Evolutionary conservation across 2,113 vertebrate species (phyloP).

Genomic region (Ibidorhyncha struthersii): DNA sequence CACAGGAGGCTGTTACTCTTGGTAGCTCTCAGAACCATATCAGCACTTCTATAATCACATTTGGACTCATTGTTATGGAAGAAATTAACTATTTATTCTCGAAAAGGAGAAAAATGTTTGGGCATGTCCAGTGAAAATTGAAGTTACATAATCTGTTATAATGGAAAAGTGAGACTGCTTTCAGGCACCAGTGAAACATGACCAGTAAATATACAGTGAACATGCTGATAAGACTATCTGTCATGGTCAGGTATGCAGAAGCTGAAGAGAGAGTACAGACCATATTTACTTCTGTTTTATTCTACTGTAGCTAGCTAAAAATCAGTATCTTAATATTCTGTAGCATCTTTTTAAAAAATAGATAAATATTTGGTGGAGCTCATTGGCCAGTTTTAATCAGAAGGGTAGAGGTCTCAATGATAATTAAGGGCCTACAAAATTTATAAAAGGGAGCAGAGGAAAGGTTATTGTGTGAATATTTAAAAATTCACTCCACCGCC

Average conservation of each 20-base stretch:
- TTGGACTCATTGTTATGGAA: not conserved
- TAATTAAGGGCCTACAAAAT: not conserved
- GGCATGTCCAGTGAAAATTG: constrained; percentile 2
- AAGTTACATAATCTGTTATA: not conserved
- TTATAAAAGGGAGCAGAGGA: not conserved
- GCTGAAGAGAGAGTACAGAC: not conserved
- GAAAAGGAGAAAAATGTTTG: not conserved
- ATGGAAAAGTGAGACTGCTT: not conserved
- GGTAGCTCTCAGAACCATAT: not conserved
- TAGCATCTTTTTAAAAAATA: not conserved
- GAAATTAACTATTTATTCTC: not conserved
- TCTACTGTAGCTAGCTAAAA: not conserved
- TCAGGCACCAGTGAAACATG: not conserved
- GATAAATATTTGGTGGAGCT: not conserved
- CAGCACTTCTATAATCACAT: not conserved
- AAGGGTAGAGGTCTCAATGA: not conserved
- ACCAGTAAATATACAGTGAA: not conserved
- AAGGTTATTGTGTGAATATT: not conserved
- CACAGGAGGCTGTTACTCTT: not conserved
- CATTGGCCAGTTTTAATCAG: not conserved
- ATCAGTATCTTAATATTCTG: not conserved
- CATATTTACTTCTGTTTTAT: not conserved
- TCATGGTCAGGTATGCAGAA: not conserved
- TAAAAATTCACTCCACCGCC: not conserved
- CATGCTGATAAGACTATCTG: not conserved